A percentile compares a stretch with the other conserved stretches of the same genome.
These are phyloP conservation scores for Atrichornis clamosus DNA, from an alignment of 2,113 vertebrate genomes.

Conservation along the genomic window DNA sequence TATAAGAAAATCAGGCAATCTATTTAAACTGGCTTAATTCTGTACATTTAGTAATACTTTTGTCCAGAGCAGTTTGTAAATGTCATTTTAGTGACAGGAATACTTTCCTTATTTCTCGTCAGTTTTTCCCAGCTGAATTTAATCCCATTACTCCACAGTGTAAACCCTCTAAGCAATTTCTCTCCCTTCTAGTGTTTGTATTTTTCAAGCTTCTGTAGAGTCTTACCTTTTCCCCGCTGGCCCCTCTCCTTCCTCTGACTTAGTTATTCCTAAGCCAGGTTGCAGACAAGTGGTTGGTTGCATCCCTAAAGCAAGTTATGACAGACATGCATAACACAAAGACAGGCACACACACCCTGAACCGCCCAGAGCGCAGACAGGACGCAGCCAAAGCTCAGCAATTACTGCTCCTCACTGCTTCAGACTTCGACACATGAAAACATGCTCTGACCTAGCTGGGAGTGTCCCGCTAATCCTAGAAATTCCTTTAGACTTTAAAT, in stretches of 20 bases:
- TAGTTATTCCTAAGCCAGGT: neutral
- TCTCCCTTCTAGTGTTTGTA: neutral
- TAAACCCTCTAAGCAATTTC: neutral
- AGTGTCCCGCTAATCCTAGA: slow-evolving; percentile 30
- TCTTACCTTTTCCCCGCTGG: neutral
- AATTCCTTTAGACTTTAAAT: neutral
- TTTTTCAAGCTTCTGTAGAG: neutral
- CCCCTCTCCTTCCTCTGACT: neutral
- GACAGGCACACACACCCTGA: neutral
- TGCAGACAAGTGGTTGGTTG: slow-evolving; percentile 26
- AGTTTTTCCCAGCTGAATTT: neutral
- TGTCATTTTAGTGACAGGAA: neutral
- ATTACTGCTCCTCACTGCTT: neutral
- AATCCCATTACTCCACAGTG: neutral
- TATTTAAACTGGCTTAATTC: neutral
- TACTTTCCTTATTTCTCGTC: neutral
- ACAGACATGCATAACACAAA: slow-evolving; percentile 36
- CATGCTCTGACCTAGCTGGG: slow-evolving; percentile 15
- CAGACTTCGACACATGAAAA: neutral
- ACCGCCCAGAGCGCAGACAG: slow-evolving; percentile 10
- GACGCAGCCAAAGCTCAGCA: slow-evolving; percentile 28
- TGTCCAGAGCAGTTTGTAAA: neutral
- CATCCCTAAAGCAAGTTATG: slow-evolving; percentile 46
- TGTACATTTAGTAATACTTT: neutral
- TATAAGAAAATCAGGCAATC: neutral